phyloP scores from a whole-genome alignment of 2,113 vertebrate genomes.

The Leiothrix lutea region DNA sequence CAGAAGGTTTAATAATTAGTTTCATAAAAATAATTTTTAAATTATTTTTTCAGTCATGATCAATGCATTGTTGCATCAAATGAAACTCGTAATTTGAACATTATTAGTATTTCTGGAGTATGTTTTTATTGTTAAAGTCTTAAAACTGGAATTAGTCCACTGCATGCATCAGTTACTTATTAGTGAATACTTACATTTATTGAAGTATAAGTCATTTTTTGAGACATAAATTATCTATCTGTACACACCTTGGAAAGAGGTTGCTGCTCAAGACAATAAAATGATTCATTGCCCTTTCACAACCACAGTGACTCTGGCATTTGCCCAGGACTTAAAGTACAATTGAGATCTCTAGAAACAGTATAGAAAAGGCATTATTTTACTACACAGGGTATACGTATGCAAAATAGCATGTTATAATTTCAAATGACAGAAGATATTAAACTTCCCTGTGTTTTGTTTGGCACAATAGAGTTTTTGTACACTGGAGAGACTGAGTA shows the following conservation, averaged over 20 bases:
- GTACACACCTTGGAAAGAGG: not conserved
- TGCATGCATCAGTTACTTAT: not conserved
- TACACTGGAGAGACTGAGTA: not conserved
- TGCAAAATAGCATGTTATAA: not conserved
- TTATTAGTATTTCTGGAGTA: not conserved
- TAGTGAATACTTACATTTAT: not conserved
- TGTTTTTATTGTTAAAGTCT: not conserved
- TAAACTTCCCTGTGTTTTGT: not conserved
- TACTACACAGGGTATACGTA: not conserved
- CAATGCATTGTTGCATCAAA: not conserved
- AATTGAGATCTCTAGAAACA: not conserved
- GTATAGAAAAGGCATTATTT: not conserved
- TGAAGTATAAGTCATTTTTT: not conserved
- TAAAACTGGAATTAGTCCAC: not conserved
- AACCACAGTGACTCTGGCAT: not conserved
- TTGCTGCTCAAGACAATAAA: not conserved
- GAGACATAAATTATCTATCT: not conserved
- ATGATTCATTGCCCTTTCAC: not conserved
- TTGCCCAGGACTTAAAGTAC: not conserved
- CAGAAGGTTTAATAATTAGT: not conserved
- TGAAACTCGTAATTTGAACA: not conserved
- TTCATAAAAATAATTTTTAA: not conserved
- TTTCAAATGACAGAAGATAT: not conserved
- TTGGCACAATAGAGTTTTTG: not conserved
- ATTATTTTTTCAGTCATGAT: not conserved